Conservation (phyloP, 2,797 vertebrate species). For the Lacerta viridis region DNA sequence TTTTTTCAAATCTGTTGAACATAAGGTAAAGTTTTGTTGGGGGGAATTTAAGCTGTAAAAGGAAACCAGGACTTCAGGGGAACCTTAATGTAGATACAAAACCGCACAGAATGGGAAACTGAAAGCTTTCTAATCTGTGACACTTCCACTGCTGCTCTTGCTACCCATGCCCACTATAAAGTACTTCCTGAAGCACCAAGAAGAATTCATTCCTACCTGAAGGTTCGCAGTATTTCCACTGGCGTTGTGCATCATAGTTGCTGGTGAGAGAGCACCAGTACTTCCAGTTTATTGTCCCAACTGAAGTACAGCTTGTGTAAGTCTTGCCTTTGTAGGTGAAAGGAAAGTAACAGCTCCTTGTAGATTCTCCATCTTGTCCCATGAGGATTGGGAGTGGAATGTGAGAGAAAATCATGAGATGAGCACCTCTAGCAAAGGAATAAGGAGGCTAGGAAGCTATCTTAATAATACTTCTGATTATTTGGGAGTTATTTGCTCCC, state of each 20-base stretch:
- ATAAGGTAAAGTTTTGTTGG: neutral
- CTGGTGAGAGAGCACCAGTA: constrained; percentile 29
- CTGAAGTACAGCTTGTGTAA: constrained; percentile 11
- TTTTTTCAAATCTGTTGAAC: neutral
- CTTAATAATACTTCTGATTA: no score
- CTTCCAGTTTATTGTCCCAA: neutral
- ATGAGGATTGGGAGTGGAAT: neutral
- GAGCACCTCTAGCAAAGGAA: neutral
- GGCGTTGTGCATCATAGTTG: neutral
- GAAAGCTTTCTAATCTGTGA: neutral
- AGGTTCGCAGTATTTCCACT: constrained; percentile 23
- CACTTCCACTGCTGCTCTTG: no score
- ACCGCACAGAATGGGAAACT: neutral
- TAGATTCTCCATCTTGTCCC: neutral
- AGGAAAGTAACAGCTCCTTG: neutral
- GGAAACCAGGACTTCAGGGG: neutral
- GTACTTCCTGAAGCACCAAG: neutral
- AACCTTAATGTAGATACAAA: neutral
- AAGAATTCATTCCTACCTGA: constrained; percentile 22
- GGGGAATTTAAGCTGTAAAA: neutral
- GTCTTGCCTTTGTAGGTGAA: constrained; percentile 17
- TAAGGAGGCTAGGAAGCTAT: neutral
- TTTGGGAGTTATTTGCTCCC: neutral
- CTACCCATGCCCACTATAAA: neutral
- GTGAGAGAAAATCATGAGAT: neutral